Evolutionary conservation across 2,888 invertebrate species (phyloP), one percentile per base, ranked within the genome.

Genomic region (Hanleya hanleyi): DNA sequence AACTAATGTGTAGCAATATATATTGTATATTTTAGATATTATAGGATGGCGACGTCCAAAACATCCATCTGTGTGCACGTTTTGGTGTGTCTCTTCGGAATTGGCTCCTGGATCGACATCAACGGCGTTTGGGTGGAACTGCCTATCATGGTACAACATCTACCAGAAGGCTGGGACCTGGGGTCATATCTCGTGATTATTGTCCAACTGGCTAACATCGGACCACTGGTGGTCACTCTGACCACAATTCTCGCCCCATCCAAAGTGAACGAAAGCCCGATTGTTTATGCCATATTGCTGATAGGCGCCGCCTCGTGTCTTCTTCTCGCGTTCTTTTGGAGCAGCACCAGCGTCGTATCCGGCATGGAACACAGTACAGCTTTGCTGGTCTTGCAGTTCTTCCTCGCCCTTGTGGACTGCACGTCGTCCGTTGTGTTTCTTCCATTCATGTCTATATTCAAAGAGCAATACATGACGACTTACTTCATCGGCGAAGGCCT

Each of bases 51-150:
- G 15, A 57, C 29, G 29, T 57, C 57, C 29, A 4, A 32, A 15
- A 22, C 29, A 3, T 57, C 57, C 29, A 29, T 57, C 57, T 57
- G 57, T 26, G 36, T 15, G 93, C 76, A 91, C 96, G 74, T 94
- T 95, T 82, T 92, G 94, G 64, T 64, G 15, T 64, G 64, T 75
- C 91, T 94, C 83, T 97, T 97, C 93, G 92, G 91, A 12, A 88
- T 92, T 12, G 89, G 91, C 32, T 91, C 97, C 49, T 97, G 97
- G 97, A 93, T 97, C 81, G 95, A 95, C 64, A 94, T 97, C 71
- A 97, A 97, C 91, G 96, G 95, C 12, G 93, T 96, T 76, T 97
- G 94, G 92, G 94, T 97, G 78, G 96, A 97, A 90, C 91, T 97
- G 77, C 97, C 97, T n/a, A 91, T 97, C 78, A 92, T 97, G 72